Evolutionary conservation across 2,888 invertebrate genomes (phyloP), one percentile per base, ranked within the genome.

Genomic region (Drosophila maculinotata): DNA sequence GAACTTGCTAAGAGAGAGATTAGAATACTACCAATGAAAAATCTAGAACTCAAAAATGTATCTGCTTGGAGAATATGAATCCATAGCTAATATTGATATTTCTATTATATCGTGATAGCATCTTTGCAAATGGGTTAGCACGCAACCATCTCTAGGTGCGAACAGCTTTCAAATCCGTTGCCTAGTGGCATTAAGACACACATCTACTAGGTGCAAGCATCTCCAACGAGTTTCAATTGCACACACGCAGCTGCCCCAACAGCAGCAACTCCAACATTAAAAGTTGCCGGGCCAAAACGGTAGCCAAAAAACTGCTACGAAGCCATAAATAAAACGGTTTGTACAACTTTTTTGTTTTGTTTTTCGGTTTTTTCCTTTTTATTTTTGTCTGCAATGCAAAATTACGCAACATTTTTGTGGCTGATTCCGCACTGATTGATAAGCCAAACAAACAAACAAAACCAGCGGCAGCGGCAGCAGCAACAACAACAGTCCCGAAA

Each of bases 341-440:
- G 58, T 65, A 68, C 78, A 77, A 78, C 51, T 53, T 60, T 58
- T 63, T 49, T 52, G 20, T 45, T 48, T 36, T 33, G 3, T 35
- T 17, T 54, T 58, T 28, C n/a, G n/a, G n/a, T 54, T 20, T 26
- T 49, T 47, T 20, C 20, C 20, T 12, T 42, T 35, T 56, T 14
- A 5, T 51, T 39, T 20, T 51, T 53, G 58, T 42, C 53, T 64
- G 79, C 75, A 66, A 44, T 70, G 67, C 62, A 69, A 79, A 78
- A 80, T 79, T 75, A 69, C 63, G 79, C 57, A 79, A 79, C 72
- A 71, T 59, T 65, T 76, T 33, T 62, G 60, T 73, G 66, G 49
- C 66, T 68, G 63, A 76, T 78, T 69, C 74, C 76, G 64, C 62
- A 79, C 76, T 81, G 81, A 81, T 81, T 81, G 82, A 78, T 79